Evolutionary conservation across 2,888 invertebrate genomes (phyloP).

Genomic region (Leptopilina drosophilae): DNA sequence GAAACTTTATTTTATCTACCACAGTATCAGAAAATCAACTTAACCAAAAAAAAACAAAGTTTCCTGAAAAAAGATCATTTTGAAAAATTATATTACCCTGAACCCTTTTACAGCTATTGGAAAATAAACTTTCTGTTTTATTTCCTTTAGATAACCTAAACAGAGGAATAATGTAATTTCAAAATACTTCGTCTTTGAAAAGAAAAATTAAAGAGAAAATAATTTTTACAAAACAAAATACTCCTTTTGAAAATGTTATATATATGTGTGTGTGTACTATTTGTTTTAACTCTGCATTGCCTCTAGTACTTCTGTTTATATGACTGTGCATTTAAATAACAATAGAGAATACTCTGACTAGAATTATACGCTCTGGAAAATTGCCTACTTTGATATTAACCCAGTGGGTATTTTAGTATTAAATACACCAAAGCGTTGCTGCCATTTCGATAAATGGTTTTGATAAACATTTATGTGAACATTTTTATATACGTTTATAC

Average conservation of each 20-base stretch:
- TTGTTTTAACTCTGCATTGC: background rate
- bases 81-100: background rate
- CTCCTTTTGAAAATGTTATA: no score
- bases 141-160: no score
- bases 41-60: background rate
- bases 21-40: slow-evolving; percentile 18
- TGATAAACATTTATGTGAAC: background rate
- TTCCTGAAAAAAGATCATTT: background rate
- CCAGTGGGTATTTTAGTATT: slow-evolving; percentile 3
- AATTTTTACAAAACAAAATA: no score
- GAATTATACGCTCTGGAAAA: slow-evolving; percentile 8
- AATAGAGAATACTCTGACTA: slow-evolving; percentile 6
- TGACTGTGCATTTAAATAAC: background rate
- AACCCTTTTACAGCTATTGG: background rate
- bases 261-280: no score
- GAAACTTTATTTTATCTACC: slow-evolving; percentile 1
- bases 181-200: no score
- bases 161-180: no score
- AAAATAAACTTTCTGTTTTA: background rate
- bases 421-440: slow-evolving; percentile 2
- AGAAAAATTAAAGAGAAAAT: no score
- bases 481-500: background rate
- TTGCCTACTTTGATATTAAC: slow-evolving; percentile 21
- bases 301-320: background rate
- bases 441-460: slow-evolving; percentile 2